Evolutionary conservation across 2,888 invertebrate genomes (phyloP), one percentile per base, ranked within the genome.

Genomic region (Drosophila merina): DNA sequence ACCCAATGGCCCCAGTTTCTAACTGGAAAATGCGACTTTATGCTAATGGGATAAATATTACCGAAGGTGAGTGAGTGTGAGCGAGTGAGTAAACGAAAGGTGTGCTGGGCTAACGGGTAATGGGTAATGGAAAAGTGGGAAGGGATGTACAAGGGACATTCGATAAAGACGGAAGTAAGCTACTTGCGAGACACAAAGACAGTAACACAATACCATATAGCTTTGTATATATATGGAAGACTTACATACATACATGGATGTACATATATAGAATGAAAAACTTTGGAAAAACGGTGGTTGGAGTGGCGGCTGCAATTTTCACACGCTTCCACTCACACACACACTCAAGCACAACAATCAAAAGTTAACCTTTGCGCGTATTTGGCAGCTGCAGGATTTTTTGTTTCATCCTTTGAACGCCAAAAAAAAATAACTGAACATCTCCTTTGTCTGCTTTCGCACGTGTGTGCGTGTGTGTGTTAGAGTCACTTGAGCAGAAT

Each of bases 1-100:
- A 52, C 14, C 47, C 20, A 20, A 20, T 20, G 20, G 20, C 20
- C 20, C 38, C 8, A 51, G 51, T 49, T 80, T 80, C 74, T 74
- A 83, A 76, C 78, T 80, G 74, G 80, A 77, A 80, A 82, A 76
- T 76, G 81, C 66, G 79, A 44, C 69, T 75, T 72, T 67, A 84
- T 81, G 82, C 79, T 81, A 81, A 81, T 84, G 71, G 79, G 81
- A 74, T 69, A 72, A 69, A 30, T 38, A n/a, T 36, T 14, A 33
- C 20, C 42, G 3, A 70, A 72, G 58, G 47, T 42, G 33, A 31
- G 36, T 40, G 36, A 25, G 33, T 40, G 20, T 20, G 20, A 20
- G 20, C 20, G 20, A 20, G 20, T 20, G 20, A 20, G 20, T 20
- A 20, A 20, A 42, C 44, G 44, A 50, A 14, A 50, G 12, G 26